Evolutionary conservation across 1,140 invertebrate species (phyloP).

Genomic region (Pseudomyrmex cubaensis): DNA sequence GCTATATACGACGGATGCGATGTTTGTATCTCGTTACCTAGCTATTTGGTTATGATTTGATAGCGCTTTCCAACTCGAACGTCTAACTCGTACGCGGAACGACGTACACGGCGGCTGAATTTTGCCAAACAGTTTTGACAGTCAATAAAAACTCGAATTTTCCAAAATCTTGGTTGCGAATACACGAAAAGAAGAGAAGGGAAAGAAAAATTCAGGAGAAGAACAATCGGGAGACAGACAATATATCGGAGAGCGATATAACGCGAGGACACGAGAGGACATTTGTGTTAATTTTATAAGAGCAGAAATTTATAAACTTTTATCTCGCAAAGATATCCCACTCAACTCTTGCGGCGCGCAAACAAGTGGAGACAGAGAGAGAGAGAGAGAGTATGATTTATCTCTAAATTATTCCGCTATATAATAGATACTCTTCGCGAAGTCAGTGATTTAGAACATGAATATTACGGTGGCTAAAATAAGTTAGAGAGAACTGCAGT

Average conservation of each 20-base stretch:
- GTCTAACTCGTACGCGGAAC: too few species aligned
- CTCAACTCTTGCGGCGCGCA: too few species aligned
- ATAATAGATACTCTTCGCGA: not conserved
- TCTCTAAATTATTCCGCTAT: not conserved
- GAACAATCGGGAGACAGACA: not conserved
- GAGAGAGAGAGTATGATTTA: not conserved
- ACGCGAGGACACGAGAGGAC: not conserved
- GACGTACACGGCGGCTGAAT: too few species aligned
- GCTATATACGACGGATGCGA: slow-evolving; percentile 13
- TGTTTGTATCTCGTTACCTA: slow-evolving; percentile 77
- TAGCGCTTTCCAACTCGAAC: slow-evolving; percentile 44
- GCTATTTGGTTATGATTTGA: slow-evolving; percentile 77
- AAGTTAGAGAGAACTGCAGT: not conserved
- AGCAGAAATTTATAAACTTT: too few species aligned
- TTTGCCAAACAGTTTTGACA: too few species aligned
- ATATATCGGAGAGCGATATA: not conserved
- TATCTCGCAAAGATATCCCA: too few species aligned
- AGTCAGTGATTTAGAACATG: not conserved
- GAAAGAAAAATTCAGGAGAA: slow-evolving; percentile 36
- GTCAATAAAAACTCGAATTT: too few species aligned
- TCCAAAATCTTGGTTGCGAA: slow-evolving; percentile 44
- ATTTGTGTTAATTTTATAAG: too few species aligned
- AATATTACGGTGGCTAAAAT: not conserved
- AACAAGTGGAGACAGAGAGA: too few species aligned
- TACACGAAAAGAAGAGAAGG: slow-evolving; percentile 31